phyloP scores from a whole-genome alignment of 2,113 vertebrate genomes.

The Bos taurus region DNA sequence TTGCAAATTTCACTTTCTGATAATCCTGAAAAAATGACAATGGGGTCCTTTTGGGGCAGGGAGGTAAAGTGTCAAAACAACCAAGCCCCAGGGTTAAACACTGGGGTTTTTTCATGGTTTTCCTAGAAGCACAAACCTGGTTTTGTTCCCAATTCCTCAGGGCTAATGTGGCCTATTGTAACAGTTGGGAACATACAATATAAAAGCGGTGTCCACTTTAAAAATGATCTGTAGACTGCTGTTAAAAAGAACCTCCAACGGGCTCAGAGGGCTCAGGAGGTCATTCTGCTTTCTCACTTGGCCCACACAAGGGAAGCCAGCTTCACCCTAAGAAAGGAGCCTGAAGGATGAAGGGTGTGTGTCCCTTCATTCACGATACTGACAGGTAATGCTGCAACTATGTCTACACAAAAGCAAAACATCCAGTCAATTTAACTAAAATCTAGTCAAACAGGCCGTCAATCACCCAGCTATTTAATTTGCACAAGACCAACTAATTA shows the following conservation, averaged over 20 bases:
- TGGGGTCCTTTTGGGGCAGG: neutral
- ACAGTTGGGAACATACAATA: neutral
- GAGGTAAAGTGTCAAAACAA: neutral
- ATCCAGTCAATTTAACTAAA: slow-evolving; percentile 21
- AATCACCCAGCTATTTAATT: slow-evolving; percentile 44
- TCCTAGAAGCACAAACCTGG: neutral
- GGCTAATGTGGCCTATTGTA: neutral
- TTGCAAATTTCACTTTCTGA: neutral
- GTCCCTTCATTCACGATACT: neutral
- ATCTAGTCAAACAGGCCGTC: slow-evolving; percentile 38
- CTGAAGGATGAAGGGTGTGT: neutral
- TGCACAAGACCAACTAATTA: slow-evolving; percentile 37
- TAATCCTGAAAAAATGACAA: neutral
- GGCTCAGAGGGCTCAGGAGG: neutral
- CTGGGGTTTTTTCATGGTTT: neutral
- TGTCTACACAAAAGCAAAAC: slow-evolving; percentile 22
- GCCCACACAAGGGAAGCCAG: neutral
- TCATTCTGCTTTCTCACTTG: neutral
- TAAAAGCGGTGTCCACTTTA: neutral
- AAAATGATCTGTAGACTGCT: neutral
- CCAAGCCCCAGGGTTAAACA: neutral
- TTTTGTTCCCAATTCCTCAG: neutral
- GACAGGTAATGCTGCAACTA: neutral
- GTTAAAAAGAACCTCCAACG: neutral
- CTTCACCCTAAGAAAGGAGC: neutral